Evolutionary conservation across 2,888 invertebrate genomes (phyloP).

Genomic region (Platycnemis pennipes): DNA sequence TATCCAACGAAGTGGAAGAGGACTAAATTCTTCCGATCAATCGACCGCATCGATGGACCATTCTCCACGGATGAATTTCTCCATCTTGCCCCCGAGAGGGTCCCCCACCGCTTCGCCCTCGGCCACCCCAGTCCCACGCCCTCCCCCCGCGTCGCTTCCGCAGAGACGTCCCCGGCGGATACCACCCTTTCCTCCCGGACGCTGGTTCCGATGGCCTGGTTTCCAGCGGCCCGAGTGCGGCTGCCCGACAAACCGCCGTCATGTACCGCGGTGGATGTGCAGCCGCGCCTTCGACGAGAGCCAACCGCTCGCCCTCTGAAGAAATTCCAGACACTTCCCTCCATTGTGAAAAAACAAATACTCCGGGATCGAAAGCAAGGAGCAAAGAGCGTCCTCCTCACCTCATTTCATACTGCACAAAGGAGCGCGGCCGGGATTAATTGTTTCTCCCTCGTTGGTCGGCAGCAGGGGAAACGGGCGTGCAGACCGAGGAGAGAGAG

Average conservation of each 20-base stretch:
- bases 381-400: not conserved
- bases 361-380: not conserved
- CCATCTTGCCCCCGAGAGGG: not conserved
- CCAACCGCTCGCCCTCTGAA: not conserved
- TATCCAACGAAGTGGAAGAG: too few relatives aligned
- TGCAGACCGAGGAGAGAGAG: too few relatives aligned
- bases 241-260: not conserved
- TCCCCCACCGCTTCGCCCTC: not conserved
- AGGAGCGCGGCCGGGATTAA: not conserved
- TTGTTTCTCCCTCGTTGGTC: not conserved
- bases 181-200: not conserved
- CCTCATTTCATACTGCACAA: not conserved
- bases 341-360: not conserved
- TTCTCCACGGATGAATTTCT: not conserved
- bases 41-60: not conserved
- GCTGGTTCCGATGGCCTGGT: constrained; percentile 6
- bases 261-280: not conserved
- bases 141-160: not conserved
- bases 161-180: not conserved
- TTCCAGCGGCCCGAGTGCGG: not conserved
- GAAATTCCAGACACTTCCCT: not conserved
- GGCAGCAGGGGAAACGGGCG: too few relatives aligned
- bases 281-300: not conserved
- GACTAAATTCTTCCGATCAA: too few relatives aligned
- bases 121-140: not conserved